phyloP scores from a whole-genome alignment of 2,888 invertebrate species.

The Pinctada fucata region DNA sequence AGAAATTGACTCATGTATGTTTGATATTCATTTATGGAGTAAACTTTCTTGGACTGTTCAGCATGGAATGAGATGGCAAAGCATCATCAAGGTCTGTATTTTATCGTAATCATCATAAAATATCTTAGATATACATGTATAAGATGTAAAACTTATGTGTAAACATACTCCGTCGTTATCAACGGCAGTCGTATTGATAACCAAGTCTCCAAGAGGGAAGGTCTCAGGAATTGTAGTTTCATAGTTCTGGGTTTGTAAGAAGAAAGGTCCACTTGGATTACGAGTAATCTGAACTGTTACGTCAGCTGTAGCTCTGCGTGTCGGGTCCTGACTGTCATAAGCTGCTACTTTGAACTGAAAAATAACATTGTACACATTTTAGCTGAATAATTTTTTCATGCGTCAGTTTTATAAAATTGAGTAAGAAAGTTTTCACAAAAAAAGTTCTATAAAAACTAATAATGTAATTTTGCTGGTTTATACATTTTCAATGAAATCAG shows the following conservation, averaged over 20 bases:
- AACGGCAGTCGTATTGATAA: conserved; percentile 61
- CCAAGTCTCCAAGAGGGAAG: conserved; percentile 52
- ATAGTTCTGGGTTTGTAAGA: conserved; percentile 53
- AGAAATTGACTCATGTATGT: too few species aligned
- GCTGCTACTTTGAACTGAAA: conserved; percentile 62
- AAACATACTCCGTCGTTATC: conserved; percentile 58
- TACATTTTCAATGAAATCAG: background rate
- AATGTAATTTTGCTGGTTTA: background rate
- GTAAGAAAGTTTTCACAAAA: too few species aligned
- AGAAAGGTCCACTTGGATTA: conserved; percentile 70
- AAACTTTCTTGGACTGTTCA: too few species aligned
- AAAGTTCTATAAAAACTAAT: background rate
- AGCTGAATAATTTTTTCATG: too few species aligned
- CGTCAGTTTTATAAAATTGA: too few species aligned
- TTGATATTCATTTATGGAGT: too few species aligned
- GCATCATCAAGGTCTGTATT: too few species aligned
- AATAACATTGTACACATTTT: background rate
- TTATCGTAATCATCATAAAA: too few species aligned
- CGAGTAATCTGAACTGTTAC: conserved; percentile 64
- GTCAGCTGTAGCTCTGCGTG: conserved; percentile 56
- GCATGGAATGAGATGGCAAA: too few species aligned
- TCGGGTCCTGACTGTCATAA: conserved; percentile 63
- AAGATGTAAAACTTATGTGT: too few species aligned
- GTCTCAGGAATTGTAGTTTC: conserved; percentile 53
- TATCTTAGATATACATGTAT: too few species aligned